phyloP scores from a whole-genome alignment of 2,888 invertebrate genomes.

The Stomorhina lunata region DNA sequence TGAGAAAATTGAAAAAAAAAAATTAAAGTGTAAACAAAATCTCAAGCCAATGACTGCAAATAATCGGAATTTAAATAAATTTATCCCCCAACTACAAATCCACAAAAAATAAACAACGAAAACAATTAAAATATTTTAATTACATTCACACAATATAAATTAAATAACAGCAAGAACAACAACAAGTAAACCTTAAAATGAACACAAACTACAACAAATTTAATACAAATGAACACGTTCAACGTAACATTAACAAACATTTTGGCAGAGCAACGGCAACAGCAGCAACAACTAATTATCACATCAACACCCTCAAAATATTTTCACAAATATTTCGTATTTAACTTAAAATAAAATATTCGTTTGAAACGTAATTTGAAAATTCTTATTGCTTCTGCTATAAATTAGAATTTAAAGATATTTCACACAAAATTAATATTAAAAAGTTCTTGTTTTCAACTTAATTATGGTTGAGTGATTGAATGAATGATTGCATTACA shows the following conservation, averaged over 20 bases:
- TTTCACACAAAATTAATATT: not conserved
- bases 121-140: constrained; percentile 56
- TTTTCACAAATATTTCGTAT: constrained; percentile 30
- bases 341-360: not conserved
- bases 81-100: constrained; percentile 13
- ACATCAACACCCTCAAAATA: constrained; percentile 58
- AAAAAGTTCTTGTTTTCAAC: not conserved
- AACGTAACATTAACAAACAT: not conserved
- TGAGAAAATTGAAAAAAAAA: not conserved
- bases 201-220: constrained; percentile 1
- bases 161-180: constrained; percentile 27
- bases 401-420: constrained; percentile 43
- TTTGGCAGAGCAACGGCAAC: not conserved
- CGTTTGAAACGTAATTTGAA: constrained; percentile 10
- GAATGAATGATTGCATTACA: not conserved
- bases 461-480: not conserved
- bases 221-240: no score
- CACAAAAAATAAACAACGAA: constrained; percentile 23
- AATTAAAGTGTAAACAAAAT: not conserved
- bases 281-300: constrained; percentile 56
- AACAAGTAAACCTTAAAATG: constrained; percentile 2
- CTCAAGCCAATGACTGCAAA: constrained; percentile 17
- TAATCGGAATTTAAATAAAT: constrained; percentile 29
- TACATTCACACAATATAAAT: constrained; percentile 63
- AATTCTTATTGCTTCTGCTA: not conserved